Base-by-base conservation (phyloP, 2,113 vertebrate genomes). In the Morone chrysops region DNA sequence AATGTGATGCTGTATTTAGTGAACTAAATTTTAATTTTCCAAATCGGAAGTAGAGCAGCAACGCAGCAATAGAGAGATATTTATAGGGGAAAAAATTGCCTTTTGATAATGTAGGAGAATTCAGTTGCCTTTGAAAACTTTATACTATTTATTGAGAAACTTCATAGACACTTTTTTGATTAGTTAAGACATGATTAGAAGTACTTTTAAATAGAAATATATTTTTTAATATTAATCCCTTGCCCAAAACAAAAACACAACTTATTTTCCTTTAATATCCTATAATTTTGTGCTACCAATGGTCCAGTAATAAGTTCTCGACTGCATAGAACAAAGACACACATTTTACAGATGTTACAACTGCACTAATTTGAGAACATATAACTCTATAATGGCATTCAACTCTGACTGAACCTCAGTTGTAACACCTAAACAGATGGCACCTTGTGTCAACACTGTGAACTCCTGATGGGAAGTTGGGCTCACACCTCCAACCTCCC, bases 401-500 rank as follows among this genome's bases (percentile, higher is more conserved):
- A 71, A 47, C 57, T 84, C 71, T 59, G 31, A 68, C 70, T 80
- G 75, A 85, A 81, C 72, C 74, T 53, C 22, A 31, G 69, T 17
- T 54, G 40, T 54, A 75, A 74, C 83, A 83, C 84, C 38, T 80
- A 43, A 83, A 72, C 91, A 92, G 90, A 89, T 87, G 91, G 86
- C 61, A 81, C 62, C 69, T 72, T 82, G 61, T 78, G 77, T 81
- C 12, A 14, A 84, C 79, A 40, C 56, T 61, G 71, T 63, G 65
- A 81, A 63, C 74, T 77, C 86, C 87, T 85, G 78, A 62, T 66
- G 89, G 79, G 87, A 88, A 86, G 81, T 63, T 88, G 73, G 71
- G 77, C 80, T 86, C 80, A 82, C 88, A 90, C 78, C 83, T 87
- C 63, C 83, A 86, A 87, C 89, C 85, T 89, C 72, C 65, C 75